Evolutionary conservation across 2,797 vertebrate species (phyloP), one percentile per base, ranked within the genome.

Genomic region (Brachyrhaphis roseni): DNA sequence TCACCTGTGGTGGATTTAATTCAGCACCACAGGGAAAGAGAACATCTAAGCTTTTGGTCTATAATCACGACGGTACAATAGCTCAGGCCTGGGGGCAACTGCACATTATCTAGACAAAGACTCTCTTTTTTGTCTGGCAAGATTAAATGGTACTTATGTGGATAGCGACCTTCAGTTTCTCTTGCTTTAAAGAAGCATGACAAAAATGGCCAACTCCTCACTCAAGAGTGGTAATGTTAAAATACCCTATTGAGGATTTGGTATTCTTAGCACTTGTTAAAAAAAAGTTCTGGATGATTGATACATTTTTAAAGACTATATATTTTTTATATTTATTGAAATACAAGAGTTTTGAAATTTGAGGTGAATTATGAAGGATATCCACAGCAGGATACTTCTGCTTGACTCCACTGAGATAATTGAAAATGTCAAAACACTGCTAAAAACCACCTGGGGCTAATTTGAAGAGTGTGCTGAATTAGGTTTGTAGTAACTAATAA

Each of bases 1-100:
- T 93, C 91, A 90, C 86, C 89, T 86, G 82, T 28, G 53, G 86
- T 89, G 83, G 80, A 83, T 89, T 90, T 88, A 84, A 90, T 90
- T 87, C 74, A n/a, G 83, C 72, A 72, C 81, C 81, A 82, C 82
- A 55, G 83, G 82, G 74, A 66, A 82, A 91, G 75, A 85, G 82
- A 89, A 89, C 78, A 89, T 89, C 84, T 82, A 80, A 84, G 84
- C 80, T 85, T 80, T 81, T 78, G 72, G 84, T 85, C 80, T 78
- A 86, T 91, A 87, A 90, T 89, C 80, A 88, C 86, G 80, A 87
- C 73, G 53, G 68, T 68, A 79, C 84, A 88, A 87, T 75, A 80
- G 81, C 78, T 79, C 53, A 82, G 73, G 78, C 84, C 84, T 84
- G 77, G 80, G 89, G 84, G 87, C 84, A 87, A 83, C 78, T 84